These are phyloP conservation scores for Papilio aristodemus DNA, from an alignment of 1,140 invertebrate species.

Conservation along the genomic window DNA sequence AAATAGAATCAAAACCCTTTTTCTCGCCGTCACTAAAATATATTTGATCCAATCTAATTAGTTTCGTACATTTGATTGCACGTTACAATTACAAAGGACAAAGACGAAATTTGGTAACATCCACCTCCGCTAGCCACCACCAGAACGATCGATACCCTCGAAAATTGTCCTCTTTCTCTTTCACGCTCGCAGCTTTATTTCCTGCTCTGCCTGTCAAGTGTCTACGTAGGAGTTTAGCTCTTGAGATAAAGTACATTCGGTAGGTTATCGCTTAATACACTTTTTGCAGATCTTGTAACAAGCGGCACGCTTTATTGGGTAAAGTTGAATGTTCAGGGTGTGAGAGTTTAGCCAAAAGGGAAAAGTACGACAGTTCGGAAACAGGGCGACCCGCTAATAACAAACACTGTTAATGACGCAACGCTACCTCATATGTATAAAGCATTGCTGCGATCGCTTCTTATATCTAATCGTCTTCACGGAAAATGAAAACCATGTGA, in stretches of 20 bases:
- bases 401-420: conserved; percentile 5
- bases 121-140: conserved; percentile 26
- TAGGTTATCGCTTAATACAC: conserved; percentile 12
- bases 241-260: conserved; percentile 12
- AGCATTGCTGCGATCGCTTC: not conserved
- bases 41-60: not conserved
- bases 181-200: conserved; percentile 31
- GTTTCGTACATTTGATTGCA: conserved; percentile 20
- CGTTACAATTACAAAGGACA: conserved; percentile 30
- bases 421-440: not conserved
- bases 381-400: conserved; percentile 14
- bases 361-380: conserved; percentile 12
- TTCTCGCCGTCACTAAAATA: not conserved
- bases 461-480: not conserved
- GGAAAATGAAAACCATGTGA: not conserved
- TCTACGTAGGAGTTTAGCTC: conserved; percentile 23
- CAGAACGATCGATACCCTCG: conserved; percentile 34
- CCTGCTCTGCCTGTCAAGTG: conserved; percentile 33
- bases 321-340: conserved; percentile 29
- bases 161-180: conserved; percentile 29
- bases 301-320: conserved; percentile 30
- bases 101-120: conserved; percentile 34
- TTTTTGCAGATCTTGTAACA: conserved; percentile 27
- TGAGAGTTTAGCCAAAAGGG: conserved; percentile 26
- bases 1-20: too few species aligned